These are phyloP conservation scores for Helostoma temminkii DNA, from an alignment of 2,797 vertebrate genomes.

Conservation along the genomic window DNA sequence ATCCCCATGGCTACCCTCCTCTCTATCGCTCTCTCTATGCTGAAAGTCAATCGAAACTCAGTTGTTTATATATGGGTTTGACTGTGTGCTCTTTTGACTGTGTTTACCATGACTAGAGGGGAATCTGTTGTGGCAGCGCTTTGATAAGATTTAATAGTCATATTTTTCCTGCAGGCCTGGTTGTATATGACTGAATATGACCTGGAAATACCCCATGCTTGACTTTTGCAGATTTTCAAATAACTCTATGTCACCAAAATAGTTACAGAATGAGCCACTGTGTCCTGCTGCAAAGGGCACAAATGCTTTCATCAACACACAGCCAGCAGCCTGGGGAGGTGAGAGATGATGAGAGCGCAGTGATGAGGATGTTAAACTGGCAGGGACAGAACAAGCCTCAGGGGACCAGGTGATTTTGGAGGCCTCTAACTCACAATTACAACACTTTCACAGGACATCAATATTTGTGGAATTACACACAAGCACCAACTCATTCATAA, in stretches of 20 bases:
- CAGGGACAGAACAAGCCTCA: conserved; percentile 62
- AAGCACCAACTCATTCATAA: background rate
- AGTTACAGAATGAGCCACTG: conserved; percentile 23
- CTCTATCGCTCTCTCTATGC: background rate
- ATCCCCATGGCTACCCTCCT: conserved; percentile 7
- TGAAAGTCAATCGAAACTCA: conserved; percentile 65
- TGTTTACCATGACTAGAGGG: conserved; percentile 28
- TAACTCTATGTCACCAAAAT: conserved; percentile 24
- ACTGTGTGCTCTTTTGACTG: conserved; percentile 25
- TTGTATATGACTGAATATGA: conserved; percentile 10
- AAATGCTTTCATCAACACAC: conserved; percentile 37
- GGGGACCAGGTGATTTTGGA: conserved; percentile 63
- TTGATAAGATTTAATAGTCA: conserved; percentile 17
- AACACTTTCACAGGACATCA: conserved; percentile 14
- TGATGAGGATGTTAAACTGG: conserved; percentile 58
- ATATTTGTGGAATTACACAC: conserved; percentile 3
- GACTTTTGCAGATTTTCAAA: conserved; percentile 29
- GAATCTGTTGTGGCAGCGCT: conserved; percentile 10
- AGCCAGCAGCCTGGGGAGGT: conserved; percentile 44
- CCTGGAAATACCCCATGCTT: background rate
- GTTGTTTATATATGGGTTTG: conserved; percentile 52
- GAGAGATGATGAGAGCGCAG: conserved; percentile 37
- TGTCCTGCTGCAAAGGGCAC: conserved; percentile 57
- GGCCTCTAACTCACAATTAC: conserved; percentile 33
- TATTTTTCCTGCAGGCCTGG: conserved; percentile 19